Conservation (phyloP, 2,113 vertebrate genomes). For the Bagarius yarrelli region DNA sequence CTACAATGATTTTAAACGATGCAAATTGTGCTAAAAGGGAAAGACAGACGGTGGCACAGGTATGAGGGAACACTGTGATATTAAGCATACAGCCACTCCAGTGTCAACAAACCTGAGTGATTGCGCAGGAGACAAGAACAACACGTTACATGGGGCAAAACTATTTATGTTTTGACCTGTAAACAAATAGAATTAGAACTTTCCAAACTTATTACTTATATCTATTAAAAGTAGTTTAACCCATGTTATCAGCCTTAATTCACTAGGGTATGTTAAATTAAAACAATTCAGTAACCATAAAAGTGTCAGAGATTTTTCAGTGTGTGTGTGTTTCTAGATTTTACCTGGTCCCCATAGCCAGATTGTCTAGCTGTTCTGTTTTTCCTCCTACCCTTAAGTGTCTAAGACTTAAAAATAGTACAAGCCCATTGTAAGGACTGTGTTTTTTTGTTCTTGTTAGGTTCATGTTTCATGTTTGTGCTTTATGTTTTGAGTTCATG, state of each 20-base stretch:
- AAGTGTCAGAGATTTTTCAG: constrained; percentile 12
- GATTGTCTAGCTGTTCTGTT: background rate
- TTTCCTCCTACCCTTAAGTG: constrained; percentile 10
- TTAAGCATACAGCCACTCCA: background rate
- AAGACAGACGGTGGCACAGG: background rate
- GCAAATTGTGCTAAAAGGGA: background rate
- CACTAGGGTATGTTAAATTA: background rate
- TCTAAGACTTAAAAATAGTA: background rate
- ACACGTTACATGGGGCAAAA: background rate
- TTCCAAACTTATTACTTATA: background rate
- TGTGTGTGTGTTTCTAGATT: background rate
- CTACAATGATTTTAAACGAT: background rate
- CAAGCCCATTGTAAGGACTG: too few relatives aligned
- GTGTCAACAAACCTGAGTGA: background rate
- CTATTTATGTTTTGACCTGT: too few relatives aligned
- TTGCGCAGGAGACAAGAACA: background rate
- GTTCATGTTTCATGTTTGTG: too few relatives aligned
- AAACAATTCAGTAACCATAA: too few relatives aligned
- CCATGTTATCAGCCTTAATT: background rate
- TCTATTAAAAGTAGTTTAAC: background rate
- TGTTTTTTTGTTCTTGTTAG: too few relatives aligned
- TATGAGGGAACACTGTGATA: constrained; percentile 8
- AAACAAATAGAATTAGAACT: background rate
- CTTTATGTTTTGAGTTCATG: too few relatives aligned
- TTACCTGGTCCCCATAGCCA: background rate